Percentiles rank a stretch among this genome's conserved stretches.
These are phyloP conservation scores for Buceros bicornis DNA, from an alignment of 2,797 vertebrate genomes.

Conservation along the genomic window DNA sequence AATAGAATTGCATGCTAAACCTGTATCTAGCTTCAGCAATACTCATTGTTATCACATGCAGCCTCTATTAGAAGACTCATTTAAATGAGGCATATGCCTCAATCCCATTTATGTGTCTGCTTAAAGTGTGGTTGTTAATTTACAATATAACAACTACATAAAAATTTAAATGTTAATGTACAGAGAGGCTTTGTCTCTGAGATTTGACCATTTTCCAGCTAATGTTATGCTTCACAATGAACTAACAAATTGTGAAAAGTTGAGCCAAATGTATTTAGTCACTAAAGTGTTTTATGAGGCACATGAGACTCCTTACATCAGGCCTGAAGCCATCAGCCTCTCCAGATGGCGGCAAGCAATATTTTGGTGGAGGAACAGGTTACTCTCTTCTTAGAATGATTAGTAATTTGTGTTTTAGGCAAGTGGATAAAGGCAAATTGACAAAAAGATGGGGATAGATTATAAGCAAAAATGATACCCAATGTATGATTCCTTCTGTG, in stretches of 20 bases:
- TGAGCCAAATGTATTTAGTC: background rate
- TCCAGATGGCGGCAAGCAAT: background rate
- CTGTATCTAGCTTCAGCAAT: background rate
- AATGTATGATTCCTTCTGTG: background rate
- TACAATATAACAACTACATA: background rate
- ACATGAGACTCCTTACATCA: background rate
- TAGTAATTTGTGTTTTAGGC: background rate
- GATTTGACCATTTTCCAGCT: background rate
- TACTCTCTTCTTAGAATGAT: background rate
- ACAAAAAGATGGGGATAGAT: background rate
- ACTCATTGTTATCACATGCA: background rate
- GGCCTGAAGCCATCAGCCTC: background rate
- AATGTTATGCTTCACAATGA: background rate
- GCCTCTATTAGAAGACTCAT: background rate
- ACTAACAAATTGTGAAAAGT: background rate
- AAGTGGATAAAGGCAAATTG: background rate
- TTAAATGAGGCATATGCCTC: background rate
- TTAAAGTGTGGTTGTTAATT: background rate
- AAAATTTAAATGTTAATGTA: background rate
- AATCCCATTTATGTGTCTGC: background rate
- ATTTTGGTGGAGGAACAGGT: background rate
- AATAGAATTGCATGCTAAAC: background rate
- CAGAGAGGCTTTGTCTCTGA: background rate
- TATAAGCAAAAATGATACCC: background rate
- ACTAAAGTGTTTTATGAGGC: fast-evolving